Percentiles rank a stretch among this genome's conserved stretches.
These are phyloP conservation scores for Vanacampus margaritifer DNA, from an alignment of 2,113 vertebrate species.

Conservation along the genomic window DNA sequence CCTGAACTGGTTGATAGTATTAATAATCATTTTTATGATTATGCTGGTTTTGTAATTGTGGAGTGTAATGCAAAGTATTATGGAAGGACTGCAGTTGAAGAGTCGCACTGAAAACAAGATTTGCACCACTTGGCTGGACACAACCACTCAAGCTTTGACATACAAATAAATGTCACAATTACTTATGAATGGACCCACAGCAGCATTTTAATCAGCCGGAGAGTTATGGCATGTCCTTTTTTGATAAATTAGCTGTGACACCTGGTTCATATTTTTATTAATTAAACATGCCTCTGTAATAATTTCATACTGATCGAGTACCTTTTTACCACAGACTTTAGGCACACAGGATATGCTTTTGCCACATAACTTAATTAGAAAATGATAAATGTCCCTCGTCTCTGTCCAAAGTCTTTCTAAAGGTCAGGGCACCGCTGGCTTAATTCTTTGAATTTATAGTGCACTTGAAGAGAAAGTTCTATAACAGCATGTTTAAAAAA, in stretches of 20 bases:
- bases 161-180: slow-evolving; percentile 24
- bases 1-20: too few species aligned
- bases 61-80: slow-evolving; percentile 1
- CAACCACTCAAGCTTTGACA: slow-evolving; percentile 8
- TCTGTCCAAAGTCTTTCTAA: slow-evolving; percentile 48
- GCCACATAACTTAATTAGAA: slow-evolving; percentile 67
- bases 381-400: slow-evolving; percentile 60
- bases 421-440: slow-evolving; percentile 46
- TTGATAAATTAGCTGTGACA: slow-evolving; percentile 65
- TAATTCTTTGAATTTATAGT: slow-evolving; percentile 44
- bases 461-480: slow-evolving; percentile 16
- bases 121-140: slow-evolving; percentile 17
- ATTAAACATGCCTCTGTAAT: slow-evolving; percentile 64
- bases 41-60: too few species aligned
- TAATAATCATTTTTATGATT: too few species aligned
- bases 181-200: slow-evolving; percentile 5
- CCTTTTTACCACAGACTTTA: slow-evolving; percentile 45
- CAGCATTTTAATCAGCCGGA: slow-evolving; percentile 3
- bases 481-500: too few species aligned
- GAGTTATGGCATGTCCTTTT: slow-evolving; percentile 26
- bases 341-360: slow-evolving; percentile 56
- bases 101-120: slow-evolving; percentile 18
- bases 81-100: slow-evolving; percentile 1
- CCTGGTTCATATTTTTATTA: slow-evolving; percentile 63
- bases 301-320: slow-evolving; percentile 52